Evolutionary conservation across 2,797 vertebrate species (phyloP), one percentile per base, ranked within the genome.

Genomic region (Bovichtus variegatus): DNA sequence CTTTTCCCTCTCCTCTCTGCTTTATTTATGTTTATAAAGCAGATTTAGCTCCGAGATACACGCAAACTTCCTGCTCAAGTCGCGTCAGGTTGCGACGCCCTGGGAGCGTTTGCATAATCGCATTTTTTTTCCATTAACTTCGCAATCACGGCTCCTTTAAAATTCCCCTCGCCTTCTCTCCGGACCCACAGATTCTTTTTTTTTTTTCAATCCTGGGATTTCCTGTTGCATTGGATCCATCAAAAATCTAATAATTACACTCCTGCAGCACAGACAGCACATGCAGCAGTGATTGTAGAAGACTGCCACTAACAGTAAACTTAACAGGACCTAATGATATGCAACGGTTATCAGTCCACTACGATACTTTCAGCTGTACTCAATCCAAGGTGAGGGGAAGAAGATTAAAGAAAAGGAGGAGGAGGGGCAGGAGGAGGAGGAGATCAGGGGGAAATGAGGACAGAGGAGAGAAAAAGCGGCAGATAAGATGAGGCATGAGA

Each of bases 401-500:
- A 57, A 58, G 71, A 86, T 76, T 67, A 78, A 77, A 71, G 57
- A 78, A 54, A 43, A 73, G 18, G 40, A 70, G 60, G 40, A 53
- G 61, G 71, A 50, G n/a, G 53, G 71, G 50, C 53, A 67, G 34
- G 69, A 76, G 63, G 46, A 81, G 29, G 54, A 50, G 61, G 58
- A 54, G 40, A 67, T 59, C 71, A 66, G 50, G 47, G 44, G 23
- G 21, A 41, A 74, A 69, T 40, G 27, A 27, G 80, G 44, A 59
- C 49, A 69, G 59, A 41, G 34, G 54, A 49, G 51, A 21, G 60
- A 66, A 27, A 57, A 23, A 29, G 47, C 60, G 31, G 73, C 2
- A 38, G 80, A 70, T 65, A 57, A 83, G 65, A 51, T 64, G 70
- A 76, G 50, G 60, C 70, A 21, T 51, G 70, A 86, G 78, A 76